A percentile compares a stretch with the other conserved stretches of the same genome.
These are phyloP conservation scores for Spondyliosoma cantharus DNA, from an alignment of 2,797 vertebrate genomes.

Conservation along the genomic window DNA sequence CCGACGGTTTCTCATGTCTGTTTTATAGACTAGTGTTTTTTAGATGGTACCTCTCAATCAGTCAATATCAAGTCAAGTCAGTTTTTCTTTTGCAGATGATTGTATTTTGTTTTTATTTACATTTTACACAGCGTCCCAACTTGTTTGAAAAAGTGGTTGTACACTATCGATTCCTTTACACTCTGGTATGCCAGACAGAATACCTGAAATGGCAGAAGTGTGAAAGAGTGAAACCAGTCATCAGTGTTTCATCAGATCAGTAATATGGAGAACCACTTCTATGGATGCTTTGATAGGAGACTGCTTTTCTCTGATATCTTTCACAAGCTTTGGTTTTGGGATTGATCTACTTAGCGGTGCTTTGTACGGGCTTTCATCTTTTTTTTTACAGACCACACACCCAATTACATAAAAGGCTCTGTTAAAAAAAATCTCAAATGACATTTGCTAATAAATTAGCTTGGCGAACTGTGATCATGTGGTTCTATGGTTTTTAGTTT, in stretches of 20 bases:
- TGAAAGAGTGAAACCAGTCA: background rate
- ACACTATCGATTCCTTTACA: too few relatives aligned
- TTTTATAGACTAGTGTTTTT: conserved; percentile 19
- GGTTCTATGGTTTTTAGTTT: conserved; percentile 77
- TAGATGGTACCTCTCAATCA: background rate
- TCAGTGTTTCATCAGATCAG: conserved; percentile 27
- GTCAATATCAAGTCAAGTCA: too few relatives aligned
- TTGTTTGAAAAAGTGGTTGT: too few relatives aligned
- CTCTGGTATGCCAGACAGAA: background rate
- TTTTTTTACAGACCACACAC: conserved; percentile 67
- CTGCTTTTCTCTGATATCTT: conserved; percentile 51
- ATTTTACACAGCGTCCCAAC: too few relatives aligned
- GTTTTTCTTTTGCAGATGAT: too few relatives aligned
- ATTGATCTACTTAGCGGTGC: conserved; percentile 67
- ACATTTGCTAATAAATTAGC: conserved; percentile 75
- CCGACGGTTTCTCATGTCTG: conserved; percentile 2
- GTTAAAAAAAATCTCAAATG: conserved; percentile 51
- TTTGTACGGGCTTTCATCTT: conserved; percentile 70
- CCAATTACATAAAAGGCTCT: conserved; percentile 62
- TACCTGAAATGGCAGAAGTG: conserved; percentile 5
- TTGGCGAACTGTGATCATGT: conserved; percentile 77
- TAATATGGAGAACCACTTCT: conserved; percentile 30
- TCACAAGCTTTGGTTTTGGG: conserved; percentile 59
- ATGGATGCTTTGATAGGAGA: conserved; percentile 28
- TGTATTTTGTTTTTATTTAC: background rate